Evolutionary conservation across 2,797 vertebrate genomes (phyloP), one percentile per base, ranked within the genome.

Genomic region (Tarsius wallacei): DNA sequence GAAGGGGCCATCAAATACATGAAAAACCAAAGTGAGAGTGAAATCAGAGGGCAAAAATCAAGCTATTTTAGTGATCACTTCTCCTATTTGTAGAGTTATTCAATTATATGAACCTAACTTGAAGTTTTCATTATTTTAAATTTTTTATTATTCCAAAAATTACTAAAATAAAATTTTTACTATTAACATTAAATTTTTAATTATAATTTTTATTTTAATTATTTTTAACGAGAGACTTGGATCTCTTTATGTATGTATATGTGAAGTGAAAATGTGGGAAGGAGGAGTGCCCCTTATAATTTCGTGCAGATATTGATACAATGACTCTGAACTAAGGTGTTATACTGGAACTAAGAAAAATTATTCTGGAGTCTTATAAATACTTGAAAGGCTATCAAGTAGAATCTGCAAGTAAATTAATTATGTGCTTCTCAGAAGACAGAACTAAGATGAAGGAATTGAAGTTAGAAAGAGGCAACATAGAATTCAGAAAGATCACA

Each of bases 321-420:
- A 0, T 63, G 15, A 42, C 22, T 78, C 16, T 55, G 70, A 82
- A 86, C 80, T 47, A 24, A 74, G 26, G 7, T 31, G 5, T 53
- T 82, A 59, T 55, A 59, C 12, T 73, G 22, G 22, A 93, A 96
- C 16, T 80, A 53, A 84, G 57, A 84, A 59, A 61, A 21, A 21
- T 31, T 59, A 55, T 5, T 91, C 85, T 74, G 55, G 11, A 47
- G 89, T 53, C 57, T 31, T 90, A 49, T 76, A 87, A 83, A 90
- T 94, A 63, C 80, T 74, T 96, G 33, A 93, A 80, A 61, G 4
- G 15, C 19, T 95, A 22, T 77, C 61, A 73, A 76, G 7, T 53
- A 66, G 36, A 82, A 85, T 93, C 31, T 76, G 83, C 61, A 86
- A 86, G 74, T 89, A 83, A 91, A 91, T 92, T 91, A 93, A 93